A percentile compares a stretch with the other conserved stretches of the same genome.
These are phyloP conservation scores for Tetrao urogallus DNA, from an alignment of 2,113 vertebrate genomes.

Conservation along the genomic window DNA sequence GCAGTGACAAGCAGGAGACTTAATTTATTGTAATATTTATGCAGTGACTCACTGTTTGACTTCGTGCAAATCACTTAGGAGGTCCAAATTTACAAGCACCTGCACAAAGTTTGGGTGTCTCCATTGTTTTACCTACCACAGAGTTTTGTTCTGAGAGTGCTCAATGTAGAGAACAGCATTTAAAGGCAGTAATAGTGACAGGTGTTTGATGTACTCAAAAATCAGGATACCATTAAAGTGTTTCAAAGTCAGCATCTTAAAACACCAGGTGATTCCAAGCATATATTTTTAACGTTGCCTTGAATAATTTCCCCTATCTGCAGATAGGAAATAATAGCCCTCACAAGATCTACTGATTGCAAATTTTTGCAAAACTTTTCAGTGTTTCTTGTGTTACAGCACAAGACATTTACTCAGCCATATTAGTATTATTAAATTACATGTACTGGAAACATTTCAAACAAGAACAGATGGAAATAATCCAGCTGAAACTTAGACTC, in stretches of 20 bases:
- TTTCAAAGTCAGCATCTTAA: neutral
- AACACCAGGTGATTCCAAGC: neutral
- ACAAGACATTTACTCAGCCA: neutral
- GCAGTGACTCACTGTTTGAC: neutral
- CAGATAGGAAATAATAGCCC: neutral
- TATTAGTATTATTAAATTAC: neutral
- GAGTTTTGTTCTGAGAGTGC: neutral
- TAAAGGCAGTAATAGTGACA: neutral
- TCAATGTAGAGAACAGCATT: neutral
- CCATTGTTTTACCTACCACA: neutral
- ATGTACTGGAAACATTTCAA: neutral
- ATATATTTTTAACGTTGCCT: neutral
- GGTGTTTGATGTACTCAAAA: neutral
- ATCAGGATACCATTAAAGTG: neutral
- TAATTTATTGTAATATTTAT: slow-evolving; percentile 18
- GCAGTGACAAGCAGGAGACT: neutral
- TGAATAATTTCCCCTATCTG: neutral
- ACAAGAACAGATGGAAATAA: neutral
- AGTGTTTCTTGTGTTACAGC: neutral
- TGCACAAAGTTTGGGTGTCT: neutral
- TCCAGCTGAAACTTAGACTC: neutral
- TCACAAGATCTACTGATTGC: neutral
- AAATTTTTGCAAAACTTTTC: neutral
- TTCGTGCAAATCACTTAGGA: slow-evolving; percentile 16
- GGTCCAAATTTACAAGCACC: neutral